Base-by-base conservation (phyloP, 1,140 invertebrate species). In the Papilio polyxenes region DNA sequence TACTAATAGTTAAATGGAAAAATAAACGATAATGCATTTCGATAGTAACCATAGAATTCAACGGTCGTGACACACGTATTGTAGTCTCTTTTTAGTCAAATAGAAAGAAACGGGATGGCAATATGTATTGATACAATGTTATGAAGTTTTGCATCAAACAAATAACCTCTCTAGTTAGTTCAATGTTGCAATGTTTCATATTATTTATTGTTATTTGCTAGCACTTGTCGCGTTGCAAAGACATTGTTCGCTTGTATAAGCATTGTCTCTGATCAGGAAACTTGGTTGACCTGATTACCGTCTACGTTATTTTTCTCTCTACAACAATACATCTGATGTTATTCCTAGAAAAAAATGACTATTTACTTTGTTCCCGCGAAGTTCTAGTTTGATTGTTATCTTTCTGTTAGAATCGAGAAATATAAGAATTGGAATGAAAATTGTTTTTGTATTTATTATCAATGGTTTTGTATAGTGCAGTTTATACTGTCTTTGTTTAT, bases 251-350 rank as follows among this genome's bases (percentile, higher is more conserved):
- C 40, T 80, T 69, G 59, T 69, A 65, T 80, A 80, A 49, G 56
- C 78, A 80, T 80, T 80, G 78, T 69, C 40, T 79, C 77, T 79
- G 31, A 79, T 79, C 37, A 80, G 62, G 78, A 31, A 48, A 80
- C 76, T 48, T 49, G 78, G n/a, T 51, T 80, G 78, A 80, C 78
- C 78, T 80, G 78, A 80, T 80, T 80, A 65, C 37, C 48, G 48
- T 44, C 23, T 78, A 15, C 20, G 37, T 80, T 80, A 79, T 40
- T 40, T 79, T 62, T 62, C 15, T n/a, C 53, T 59, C 17, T 40
- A 11, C 76, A 56, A 78, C 53, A 79, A n/a, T 59, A 56, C 31
- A 40, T 23, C 51, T 56, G 48, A 77, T 79, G 56, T 79, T 59
- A 31, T 78, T 78, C 10, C 53, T 40, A 79, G 75, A 77, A 77